phyloP scores from a whole-genome alignment of 2,797 vertebrate genomes.

The Cottoperca gobio region DNA sequence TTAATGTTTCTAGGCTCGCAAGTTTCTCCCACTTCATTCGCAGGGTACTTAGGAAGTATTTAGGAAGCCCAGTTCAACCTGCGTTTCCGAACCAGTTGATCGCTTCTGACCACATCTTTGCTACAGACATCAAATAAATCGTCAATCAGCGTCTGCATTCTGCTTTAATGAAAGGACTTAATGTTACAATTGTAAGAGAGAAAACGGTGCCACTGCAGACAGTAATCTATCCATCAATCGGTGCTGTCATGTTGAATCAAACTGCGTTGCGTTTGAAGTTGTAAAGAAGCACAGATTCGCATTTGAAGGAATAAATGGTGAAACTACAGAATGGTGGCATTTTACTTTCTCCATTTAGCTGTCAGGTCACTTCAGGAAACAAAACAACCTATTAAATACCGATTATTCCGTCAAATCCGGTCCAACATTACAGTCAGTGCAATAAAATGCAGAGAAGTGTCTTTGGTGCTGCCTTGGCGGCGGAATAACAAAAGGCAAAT shows the following conservation, averaged over 20 bases:
- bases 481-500: constrained; percentile 80
- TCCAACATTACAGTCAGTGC: constrained; percentile 31
- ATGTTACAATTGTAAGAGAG: too few species aligned
- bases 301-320: neutral
- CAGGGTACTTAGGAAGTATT: neutral
- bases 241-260: neutral
- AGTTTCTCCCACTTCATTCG: neutral
- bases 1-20: too few species aligned
- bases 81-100: neutral
- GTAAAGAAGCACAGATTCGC: neutral
- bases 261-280: neutral
- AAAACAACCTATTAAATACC: neutral
- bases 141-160: neutral
- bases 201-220: neutral
- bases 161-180: too few species aligned
- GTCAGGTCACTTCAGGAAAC: neutral
- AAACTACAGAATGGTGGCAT: neutral
- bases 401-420: neutral
- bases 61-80: neutral
- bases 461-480: constrained; percentile 66
- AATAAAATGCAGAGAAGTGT: constrained; percentile 54
- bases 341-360: neutral
- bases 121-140: neutral
- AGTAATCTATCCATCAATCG: neutral
- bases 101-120: neutral